Evolutionary conservation across 1,140 invertebrate species (phyloP).

Genomic region (Conus ventricosus): DNA sequence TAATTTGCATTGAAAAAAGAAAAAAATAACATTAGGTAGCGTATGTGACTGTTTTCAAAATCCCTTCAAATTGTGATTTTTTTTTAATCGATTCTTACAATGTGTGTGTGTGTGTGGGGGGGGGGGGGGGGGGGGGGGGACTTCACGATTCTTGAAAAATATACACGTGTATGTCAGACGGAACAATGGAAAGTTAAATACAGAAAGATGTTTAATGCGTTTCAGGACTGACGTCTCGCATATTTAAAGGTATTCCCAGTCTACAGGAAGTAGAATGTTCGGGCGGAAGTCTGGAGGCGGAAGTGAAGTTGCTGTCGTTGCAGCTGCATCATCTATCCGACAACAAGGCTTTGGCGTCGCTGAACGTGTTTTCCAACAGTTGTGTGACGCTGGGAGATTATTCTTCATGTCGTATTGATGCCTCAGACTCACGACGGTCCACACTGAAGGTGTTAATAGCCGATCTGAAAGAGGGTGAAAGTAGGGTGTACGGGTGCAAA

Average conservation of each 20-base stretch:
- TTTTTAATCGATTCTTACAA: too few species aligned
- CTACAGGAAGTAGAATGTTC: conserved; percentile 32
- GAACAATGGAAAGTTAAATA: too few species aligned
- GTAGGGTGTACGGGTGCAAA: conserved; percentile 5
- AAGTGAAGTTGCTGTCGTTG: conserved; percentile 24
- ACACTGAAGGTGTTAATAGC: background rate
- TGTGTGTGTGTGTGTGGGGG: too few species aligned
- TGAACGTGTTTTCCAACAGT: conserved; percentile 10
- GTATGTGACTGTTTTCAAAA: too few species aligned
- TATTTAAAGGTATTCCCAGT: conserved; percentile 21
- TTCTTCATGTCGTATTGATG: conserved; percentile 6
- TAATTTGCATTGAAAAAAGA: too few species aligned
- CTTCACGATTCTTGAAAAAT: too few species aligned
- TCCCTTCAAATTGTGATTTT: too few species aligned
- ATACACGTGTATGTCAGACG: too few species aligned
- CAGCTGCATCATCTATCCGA: background rate
- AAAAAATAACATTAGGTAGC: too few species aligned
- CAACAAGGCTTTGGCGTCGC: conserved; percentile 10
- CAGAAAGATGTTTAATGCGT: background rate
- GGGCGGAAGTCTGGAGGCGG: conserved; percentile 16
- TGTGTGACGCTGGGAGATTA: conserved; percentile 15
- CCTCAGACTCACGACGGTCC: background rate
- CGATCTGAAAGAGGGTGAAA: conserved; percentile 12
- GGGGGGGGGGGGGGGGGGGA: too few species aligned
- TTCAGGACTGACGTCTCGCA: background rate